Evolutionary conservation across 2,113 vertebrate species (phyloP).

Genomic region (Rhinolophus sinicus): DNA sequence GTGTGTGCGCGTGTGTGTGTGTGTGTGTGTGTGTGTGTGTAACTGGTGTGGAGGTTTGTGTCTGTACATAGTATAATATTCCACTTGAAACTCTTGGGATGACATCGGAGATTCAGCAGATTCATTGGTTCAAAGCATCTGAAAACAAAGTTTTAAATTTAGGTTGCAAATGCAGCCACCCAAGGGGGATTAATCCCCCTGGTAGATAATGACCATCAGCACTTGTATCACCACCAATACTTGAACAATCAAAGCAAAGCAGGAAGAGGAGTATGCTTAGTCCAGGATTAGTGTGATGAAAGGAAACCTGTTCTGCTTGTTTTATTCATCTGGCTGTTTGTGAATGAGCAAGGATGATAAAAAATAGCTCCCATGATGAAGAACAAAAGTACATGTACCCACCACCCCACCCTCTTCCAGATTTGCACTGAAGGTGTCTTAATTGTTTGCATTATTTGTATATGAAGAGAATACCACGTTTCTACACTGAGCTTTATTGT

Average conservation of each 20-base stretch:
- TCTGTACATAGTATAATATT: neutral
- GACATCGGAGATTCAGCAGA: neutral
- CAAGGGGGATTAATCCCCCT: neutral
- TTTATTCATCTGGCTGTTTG: slow-evolving; percentile 12
- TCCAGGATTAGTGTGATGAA: slow-evolving; percentile 26
- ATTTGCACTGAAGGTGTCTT: neutral
- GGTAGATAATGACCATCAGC: slow-evolving; percentile 9
- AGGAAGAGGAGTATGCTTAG: slow-evolving; percentile 35
- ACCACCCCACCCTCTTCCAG: neutral
- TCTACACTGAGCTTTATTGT: neutral
- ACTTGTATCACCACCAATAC: neutral
- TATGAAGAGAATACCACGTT: neutral
- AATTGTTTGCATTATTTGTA: neutral
- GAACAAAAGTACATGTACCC: neutral
- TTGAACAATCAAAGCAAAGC: neutral
- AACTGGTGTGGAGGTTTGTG: neutral
- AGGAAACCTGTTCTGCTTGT: slow-evolving; percentile 14
- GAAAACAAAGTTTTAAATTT: slow-evolving; percentile 62
- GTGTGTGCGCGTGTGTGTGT: neutral
- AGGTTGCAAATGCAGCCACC: neutral
- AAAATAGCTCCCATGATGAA: neutral
- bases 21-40: no score
- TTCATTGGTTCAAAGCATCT: slow-evolving; percentile 49
- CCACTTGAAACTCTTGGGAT: neutral
- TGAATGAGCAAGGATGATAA: neutral